Evolutionary conservation across 2,888 invertebrate species (phyloP).

Genomic region (Drosophila kuntzei): DNA sequence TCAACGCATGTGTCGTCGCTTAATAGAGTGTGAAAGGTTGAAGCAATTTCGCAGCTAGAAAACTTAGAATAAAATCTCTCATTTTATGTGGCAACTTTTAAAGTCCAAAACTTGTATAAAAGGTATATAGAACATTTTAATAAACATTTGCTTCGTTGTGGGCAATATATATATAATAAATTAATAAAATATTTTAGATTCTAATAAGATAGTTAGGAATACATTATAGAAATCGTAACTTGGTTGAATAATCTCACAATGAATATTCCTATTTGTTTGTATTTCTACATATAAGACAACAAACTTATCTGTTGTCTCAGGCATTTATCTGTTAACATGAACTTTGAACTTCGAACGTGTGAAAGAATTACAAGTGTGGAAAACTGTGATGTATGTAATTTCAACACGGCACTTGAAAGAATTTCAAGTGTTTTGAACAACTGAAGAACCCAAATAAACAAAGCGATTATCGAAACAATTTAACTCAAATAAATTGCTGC

Average conservation of each 20-base stretch:
- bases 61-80: constrained; percentile 2
- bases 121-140: too few relatives aligned
- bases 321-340: constrained; percentile 20
- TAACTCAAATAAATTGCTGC: constrained; percentile 17
- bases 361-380: constrained; percentile 11
- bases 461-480: constrained; percentile 13
- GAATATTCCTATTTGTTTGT: background rate
- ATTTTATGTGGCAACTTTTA: background rate
- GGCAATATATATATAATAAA: too few relatives aligned
- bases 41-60: constrained; percentile 29
- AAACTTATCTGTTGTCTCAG: constrained; percentile 6
- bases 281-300: background rate
- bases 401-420: constrained; percentile 32
- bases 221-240: background rate
- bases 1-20: constrained; percentile 29
- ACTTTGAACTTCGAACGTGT: constrained; percentile 35
- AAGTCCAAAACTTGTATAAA: constrained; percentile 16
- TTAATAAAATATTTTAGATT: too few relatives aligned
- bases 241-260: background rate
- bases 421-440: background rate
- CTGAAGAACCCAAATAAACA: constrained; percentile 31
- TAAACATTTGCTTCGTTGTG: too few relatives aligned
- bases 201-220: background rate
- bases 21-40: constrained; percentile 58
- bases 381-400: constrained; percentile 15